Conservation (phyloP, 2,113 vertebrate species). For the human (Homo sapiens) region DNA sequence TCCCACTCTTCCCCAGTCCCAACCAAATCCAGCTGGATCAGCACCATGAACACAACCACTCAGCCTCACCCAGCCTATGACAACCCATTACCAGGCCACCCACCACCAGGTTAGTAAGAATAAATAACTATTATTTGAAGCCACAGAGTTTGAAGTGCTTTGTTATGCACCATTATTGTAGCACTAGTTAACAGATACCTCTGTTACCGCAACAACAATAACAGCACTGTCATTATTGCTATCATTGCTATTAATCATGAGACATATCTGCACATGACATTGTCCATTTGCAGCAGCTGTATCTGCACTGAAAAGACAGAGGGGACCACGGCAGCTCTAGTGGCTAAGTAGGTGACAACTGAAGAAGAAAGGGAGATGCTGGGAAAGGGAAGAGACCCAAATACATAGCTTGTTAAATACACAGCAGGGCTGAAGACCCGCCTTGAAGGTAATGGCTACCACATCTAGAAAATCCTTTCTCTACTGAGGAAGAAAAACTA, state of each 20-base stretch:
- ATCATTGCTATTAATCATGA: background rate
- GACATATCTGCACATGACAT: background rate
- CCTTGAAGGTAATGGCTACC: background rate
- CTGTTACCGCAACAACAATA: background rate
- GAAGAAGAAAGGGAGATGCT: background rate
- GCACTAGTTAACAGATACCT: background rate
- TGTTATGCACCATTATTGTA: background rate
- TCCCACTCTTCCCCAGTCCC: background rate
- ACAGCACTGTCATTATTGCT: background rate
- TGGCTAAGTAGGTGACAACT: background rate
- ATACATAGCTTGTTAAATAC: background rate
- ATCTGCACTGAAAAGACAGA: background rate
- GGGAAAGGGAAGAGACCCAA: background rate
- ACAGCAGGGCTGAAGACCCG: background rate
- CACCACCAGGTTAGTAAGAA: background rate
- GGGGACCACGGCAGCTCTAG: fast-evolving
- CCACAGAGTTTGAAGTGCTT: background rate
- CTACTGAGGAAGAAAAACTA: background rate
- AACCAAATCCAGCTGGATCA: background rate
- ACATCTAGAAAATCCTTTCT: background rate
- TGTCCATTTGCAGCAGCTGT: background rate
- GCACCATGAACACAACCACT: background rate
- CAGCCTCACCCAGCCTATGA: background rate
- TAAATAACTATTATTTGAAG: background rate
- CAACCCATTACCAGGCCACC: background rate